Percentiles rank a stretch among this genome's conserved stretches.
Evolutionary conservation across 2,888 invertebrate species (phyloP).

Genomic region (Willowsia nigromaculata): DNA sequence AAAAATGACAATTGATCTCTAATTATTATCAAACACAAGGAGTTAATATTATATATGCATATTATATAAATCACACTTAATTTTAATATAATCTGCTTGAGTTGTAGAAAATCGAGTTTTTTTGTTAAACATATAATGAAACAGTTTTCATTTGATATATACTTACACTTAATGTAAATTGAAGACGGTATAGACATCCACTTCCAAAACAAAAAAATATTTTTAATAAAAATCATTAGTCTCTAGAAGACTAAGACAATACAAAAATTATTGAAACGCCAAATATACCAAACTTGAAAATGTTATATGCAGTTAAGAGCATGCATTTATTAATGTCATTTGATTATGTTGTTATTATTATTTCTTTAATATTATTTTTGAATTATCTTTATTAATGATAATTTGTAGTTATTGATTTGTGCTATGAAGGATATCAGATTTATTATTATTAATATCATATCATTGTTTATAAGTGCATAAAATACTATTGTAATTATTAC

Average conservation of each 20-base stretch:
- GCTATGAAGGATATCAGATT: background rate
- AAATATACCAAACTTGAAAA: slow-evolving; percentile 24
- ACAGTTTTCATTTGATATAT: background rate
- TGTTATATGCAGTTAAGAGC: slow-evolving; percentile 6
- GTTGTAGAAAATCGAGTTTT: background rate
- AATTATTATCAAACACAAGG: background rate
- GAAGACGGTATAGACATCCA: background rate
- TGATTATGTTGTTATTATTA: background rate
- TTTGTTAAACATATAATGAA: background rate
- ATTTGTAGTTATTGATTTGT: background rate
- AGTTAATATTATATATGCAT: background rate
- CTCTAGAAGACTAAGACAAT: background rate
- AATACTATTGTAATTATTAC: too few relatives aligned
- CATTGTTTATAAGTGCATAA: too few relatives aligned
- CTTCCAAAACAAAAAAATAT: slow-evolving; percentile 29
- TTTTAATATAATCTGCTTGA: background rate
- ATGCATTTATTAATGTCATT: slow-evolving; percentile 1
- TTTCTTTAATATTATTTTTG: slow-evolving; percentile 19
- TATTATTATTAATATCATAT: background rate
- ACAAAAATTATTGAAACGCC: slow-evolving; percentile 16
- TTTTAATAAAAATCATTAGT: slow-evolving; percentile 28
- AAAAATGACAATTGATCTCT: slow-evolving; percentile 8
- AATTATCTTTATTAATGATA: background rate
- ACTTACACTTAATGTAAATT: background rate
- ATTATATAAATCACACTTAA: background rate